phyloP scores from a whole-genome alignment of 2,888 invertebrate species.

The Caenorhabditis macrosperma region DNA sequence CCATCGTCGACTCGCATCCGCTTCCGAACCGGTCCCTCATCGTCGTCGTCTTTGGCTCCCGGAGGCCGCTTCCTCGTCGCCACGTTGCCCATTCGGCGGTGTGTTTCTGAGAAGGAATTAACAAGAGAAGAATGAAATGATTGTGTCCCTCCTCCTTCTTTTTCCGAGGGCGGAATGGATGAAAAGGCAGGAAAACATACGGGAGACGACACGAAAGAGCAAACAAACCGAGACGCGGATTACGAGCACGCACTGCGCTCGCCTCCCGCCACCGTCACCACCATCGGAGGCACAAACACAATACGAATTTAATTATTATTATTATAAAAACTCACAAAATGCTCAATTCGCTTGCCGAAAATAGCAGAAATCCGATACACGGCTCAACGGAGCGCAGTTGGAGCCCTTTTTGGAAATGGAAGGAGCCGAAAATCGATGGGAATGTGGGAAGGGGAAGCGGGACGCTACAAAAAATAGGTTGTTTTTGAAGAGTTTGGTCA shows the following conservation, averaged over 20 bases:
- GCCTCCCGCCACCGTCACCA: conserved; percentile 8
- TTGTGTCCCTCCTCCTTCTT: background rate
- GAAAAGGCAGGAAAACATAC: conserved; percentile 31
- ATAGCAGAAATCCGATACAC: too few relatives aligned
- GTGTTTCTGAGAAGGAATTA: conserved; percentile 26
- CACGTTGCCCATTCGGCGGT: conserved; percentile 58
- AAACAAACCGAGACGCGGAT: conserved; percentile 35
- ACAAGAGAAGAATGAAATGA: conserved; percentile 31
- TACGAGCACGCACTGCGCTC: conserved; percentile 33
- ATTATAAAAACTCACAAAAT: too few relatives aligned
- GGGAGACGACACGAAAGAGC: conserved; percentile 13
- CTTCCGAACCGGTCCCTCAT: conserved; percentile 38
- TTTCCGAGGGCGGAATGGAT: conserved; percentile 7
- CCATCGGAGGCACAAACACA: too few relatives aligned
- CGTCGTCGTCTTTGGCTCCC: conserved; percentile 29
- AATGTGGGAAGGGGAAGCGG: too few relatives aligned
- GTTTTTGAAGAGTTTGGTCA: too few relatives aligned
- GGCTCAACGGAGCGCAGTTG: too few relatives aligned
- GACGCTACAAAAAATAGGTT: too few relatives aligned
- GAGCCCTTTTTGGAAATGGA: too few relatives aligned
- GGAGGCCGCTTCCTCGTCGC: conserved; percentile 50
- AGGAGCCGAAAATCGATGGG: too few relatives aligned
- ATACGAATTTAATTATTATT: too few relatives aligned
- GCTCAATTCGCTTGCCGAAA: too few relatives aligned
- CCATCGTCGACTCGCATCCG: conserved; percentile 24